A percentile compares a stretch with the other conserved stretches of the same genome.
Evolutionary conservation across 1,140 invertebrate genomes (phyloP).

Genomic region (Heterodera carotae): DNA sequence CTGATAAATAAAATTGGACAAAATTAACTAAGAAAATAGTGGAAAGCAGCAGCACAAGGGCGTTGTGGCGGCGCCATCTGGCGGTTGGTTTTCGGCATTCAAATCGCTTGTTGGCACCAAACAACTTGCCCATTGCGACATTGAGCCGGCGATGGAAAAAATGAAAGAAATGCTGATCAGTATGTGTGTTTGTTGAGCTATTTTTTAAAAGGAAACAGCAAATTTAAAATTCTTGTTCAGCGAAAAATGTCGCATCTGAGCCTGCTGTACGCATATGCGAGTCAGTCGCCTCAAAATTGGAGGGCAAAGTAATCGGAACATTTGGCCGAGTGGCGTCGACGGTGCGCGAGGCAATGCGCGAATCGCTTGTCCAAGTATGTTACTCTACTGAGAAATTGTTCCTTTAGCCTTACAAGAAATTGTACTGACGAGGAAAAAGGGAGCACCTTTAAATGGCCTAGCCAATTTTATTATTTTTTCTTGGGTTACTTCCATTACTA

Average conservation of each 20-base stretch:
- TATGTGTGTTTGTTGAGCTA: slow-evolving; percentile 54
- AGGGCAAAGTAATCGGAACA: slow-evolving; percentile 77
- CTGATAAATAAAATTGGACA: background rate
- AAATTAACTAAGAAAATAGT: slow-evolving; percentile 21
- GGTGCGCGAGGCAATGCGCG: slow-evolving; percentile 79
- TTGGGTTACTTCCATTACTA: no score
- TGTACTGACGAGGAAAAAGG: no score
- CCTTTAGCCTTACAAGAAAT: no score
- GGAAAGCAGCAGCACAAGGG: background rate
- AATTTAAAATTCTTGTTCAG: slow-evolving; percentile 65
- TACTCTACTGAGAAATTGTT: background rate
- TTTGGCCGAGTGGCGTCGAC: slow-evolving; percentile 76
- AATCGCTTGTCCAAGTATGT: slow-evolving; percentile 57
- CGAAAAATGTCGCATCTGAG: slow-evolving; percentile 95
- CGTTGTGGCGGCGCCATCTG: background rate
- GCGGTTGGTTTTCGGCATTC: slow-evolving; percentile 60
- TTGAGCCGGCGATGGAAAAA: slow-evolving; percentile 87
- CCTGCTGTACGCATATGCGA: slow-evolving; percentile 92
- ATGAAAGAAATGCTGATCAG: slow-evolving; percentile 90
- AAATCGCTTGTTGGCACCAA: slow-evolving; percentile 62
- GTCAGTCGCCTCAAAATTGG: slow-evolving; percentile 85
- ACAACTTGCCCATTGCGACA: slow-evolving; percentile 70
- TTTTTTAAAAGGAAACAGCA: slow-evolving; percentile 19
- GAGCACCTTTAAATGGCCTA: no score
- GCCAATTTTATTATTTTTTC: no score